Evolutionary conservation across 2,888 invertebrate species (phyloP).

Genomic region (Eupithecia pulchellata): DNA sequence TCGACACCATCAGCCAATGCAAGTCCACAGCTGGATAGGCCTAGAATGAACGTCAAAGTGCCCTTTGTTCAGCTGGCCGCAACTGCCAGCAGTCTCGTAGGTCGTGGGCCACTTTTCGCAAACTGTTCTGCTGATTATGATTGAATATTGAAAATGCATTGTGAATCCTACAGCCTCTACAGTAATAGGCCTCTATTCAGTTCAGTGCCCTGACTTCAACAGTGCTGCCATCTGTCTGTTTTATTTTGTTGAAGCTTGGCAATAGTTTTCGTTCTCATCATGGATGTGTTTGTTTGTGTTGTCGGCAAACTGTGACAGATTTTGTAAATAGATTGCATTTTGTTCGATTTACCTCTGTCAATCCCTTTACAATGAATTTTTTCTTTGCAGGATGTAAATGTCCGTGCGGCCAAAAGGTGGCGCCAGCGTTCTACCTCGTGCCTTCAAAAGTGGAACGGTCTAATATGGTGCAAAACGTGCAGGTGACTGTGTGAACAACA

Average conservation of each 20-base stretch:
- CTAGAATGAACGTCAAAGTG: neutral
- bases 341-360: neutral
- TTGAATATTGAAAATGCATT: neutral
- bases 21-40: too few species aligned
- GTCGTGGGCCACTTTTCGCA: neutral
- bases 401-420: conserved; percentile 95
- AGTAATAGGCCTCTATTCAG: neutral
- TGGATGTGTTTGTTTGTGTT: neutral
- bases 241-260: neutral
- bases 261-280: neutral
- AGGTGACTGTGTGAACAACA: conserved; percentile 89
- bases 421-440: conserved; percentile 96
- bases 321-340: neutral
- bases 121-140: neutral
- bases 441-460: conserved; percentile 96
- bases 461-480: conserved; percentile 94
- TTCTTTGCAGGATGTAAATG: conserved; percentile 90
- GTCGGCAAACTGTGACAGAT: neutral
- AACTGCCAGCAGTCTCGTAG: neutral
- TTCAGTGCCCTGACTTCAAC: neutral
- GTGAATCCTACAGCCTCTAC: neutral
- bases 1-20: neutral
- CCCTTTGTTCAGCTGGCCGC: neutral
- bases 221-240: conserved; percentile 1
- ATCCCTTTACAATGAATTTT: neutral